phyloP scores from a whole-genome alignment of 1,140 invertebrate genomes.

The Plutomurus gul region DNA sequence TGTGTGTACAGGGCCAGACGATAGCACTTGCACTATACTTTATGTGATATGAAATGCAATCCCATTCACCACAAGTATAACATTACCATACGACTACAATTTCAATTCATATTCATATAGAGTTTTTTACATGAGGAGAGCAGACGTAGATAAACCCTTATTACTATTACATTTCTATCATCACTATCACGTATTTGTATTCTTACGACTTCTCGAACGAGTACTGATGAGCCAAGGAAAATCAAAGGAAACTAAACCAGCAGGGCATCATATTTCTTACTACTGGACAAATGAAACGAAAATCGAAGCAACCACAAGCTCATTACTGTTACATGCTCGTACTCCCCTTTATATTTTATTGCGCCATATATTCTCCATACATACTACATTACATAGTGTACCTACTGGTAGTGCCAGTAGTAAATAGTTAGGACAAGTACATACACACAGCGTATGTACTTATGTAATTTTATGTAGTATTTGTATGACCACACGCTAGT shows the following conservation, averaged over 20 bases:
- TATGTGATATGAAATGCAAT: background rate
- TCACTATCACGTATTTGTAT: constrained; percentile 15
- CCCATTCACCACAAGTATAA: background rate
- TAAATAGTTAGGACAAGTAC: too few relatives aligned
- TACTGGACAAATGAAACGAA: constrained; percentile 26
- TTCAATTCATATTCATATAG: constrained; percentile 17
- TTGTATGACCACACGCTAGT: too few relatives aligned
- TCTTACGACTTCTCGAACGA: constrained; percentile 7
- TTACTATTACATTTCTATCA: constrained; percentile 23
- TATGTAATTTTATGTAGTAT: too few relatives aligned
- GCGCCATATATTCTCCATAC: constrained; percentile 1
- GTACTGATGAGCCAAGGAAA: background rate
- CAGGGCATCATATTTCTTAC: constrained; percentile 26
- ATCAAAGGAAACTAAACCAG: background rate
- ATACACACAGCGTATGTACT: too few relatives aligned
- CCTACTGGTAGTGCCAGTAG: too few relatives aligned
- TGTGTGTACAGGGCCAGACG: too few relatives aligned
- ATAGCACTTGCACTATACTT: too few relatives aligned
- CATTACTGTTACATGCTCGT: constrained; percentile 16
- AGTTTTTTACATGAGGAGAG: background rate
- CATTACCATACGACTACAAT: constrained; percentile 8
- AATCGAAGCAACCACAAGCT: constrained; percentile 22
- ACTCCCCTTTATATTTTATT: constrained; percentile 30
- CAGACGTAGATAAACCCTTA: background rate
- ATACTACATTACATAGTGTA: too few relatives aligned